These are phyloP conservation scores for Aphidius ervi DNA, from an alignment of 1,140 invertebrate genomes.

Conservation along the genomic window DNA sequence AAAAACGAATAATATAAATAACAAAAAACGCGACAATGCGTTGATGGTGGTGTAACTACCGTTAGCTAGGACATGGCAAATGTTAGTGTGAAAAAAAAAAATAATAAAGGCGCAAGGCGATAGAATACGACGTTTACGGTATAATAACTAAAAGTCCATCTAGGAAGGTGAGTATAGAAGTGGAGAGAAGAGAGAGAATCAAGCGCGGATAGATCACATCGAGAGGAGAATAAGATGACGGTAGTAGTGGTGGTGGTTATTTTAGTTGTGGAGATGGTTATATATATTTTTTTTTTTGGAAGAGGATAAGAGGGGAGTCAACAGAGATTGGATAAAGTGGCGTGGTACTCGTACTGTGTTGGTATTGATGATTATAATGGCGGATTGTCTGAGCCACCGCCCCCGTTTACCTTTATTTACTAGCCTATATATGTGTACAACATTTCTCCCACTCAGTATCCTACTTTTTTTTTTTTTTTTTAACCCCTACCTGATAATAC, in stretches of 20 bases:
- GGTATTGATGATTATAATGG: slow-evolving; percentile 45
- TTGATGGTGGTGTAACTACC: background rate
- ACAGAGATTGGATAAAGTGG: slow-evolving; percentile 2
- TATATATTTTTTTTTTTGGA: slow-evolving; percentile 27
- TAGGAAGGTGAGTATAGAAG: slow-evolving; percentile 22
- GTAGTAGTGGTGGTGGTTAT: slow-evolving; percentile 6
- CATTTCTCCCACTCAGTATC: slow-evolving; percentile 1
- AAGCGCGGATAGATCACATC: slow-evolving; percentile 41
- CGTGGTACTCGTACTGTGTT: too few species aligned
- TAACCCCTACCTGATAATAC: slow-evolving; percentile 17
- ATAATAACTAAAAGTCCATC: slow-evolving; percentile 19
- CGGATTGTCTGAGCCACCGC: slow-evolving; percentile 47
- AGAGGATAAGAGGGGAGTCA: slow-evolving; percentile 30
- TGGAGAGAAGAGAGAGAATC: slow-evolving; percentile 1
- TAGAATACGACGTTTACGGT: too few species aligned
- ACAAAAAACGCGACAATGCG: slow-evolving; percentile 29
- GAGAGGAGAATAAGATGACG: slow-evolving; percentile 9
- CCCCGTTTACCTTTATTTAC: slow-evolving; percentile 37
- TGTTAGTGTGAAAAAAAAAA: too few species aligned
- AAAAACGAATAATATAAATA: slow-evolving; percentile 30
- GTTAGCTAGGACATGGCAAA: too few species aligned
- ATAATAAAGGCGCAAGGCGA: too few species aligned
- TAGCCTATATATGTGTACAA: background rate
- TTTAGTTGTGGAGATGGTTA: slow-evolving; percentile 40
- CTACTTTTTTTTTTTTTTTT: slow-evolving; percentile 12